Evolutionary conservation across 2,888 invertebrate species (phyloP).

Genomic region (Erynnis tages): DNA sequence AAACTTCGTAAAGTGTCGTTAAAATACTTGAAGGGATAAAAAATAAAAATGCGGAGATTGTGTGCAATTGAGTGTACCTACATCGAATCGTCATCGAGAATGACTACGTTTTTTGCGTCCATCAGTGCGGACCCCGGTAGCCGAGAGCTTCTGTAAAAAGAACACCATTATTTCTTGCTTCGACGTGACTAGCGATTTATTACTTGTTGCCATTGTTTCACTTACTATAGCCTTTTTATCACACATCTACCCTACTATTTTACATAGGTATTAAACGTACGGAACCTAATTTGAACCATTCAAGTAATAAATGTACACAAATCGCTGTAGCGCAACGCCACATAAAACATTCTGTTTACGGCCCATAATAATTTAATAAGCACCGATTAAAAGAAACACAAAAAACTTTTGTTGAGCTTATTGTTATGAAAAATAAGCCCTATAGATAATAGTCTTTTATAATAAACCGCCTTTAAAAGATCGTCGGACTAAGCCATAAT

Average conservation of each 20-base stretch:
- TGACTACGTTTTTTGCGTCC: constrained; percentile 58
- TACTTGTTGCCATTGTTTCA: constrained; percentile 44
- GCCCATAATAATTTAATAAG: constrained; percentile 64
- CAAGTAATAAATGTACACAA: constrained; percentile 21
- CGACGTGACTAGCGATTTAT: constrained; percentile 52
- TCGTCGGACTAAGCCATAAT: constrained; percentile 72
- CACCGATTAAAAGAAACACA: constrained; percentile 58
- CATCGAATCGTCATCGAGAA: constrained; percentile 45
- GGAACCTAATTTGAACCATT: constrained; percentile 7
- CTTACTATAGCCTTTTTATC: constrained; percentile 34
- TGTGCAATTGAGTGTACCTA: constrained; percentile 39
- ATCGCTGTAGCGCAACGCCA: constrained; percentile 39
- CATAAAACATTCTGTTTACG: constrained; percentile 47
- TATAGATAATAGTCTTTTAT: constrained; percentile 73
- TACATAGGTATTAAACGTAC: constrained; percentile 5
- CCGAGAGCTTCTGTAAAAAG: constrained; percentile 48
- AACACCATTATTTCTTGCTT: constrained; percentile 45
- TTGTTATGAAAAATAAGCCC: constrained; percentile 72
- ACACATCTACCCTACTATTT: constrained; percentile 1
- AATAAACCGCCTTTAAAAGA: constrained; percentile 66
- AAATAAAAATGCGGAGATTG: background rate
- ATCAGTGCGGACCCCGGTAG: constrained; percentile 60
- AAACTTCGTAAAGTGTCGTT: too few relatives aligned
- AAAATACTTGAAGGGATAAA: too few relatives aligned
- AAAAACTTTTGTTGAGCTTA: constrained; percentile 63